These are phyloP conservation scores for Perodicticus potto DNA, from an alignment of 2,797 vertebrate genomes.

Conservation along the genomic window DNA sequence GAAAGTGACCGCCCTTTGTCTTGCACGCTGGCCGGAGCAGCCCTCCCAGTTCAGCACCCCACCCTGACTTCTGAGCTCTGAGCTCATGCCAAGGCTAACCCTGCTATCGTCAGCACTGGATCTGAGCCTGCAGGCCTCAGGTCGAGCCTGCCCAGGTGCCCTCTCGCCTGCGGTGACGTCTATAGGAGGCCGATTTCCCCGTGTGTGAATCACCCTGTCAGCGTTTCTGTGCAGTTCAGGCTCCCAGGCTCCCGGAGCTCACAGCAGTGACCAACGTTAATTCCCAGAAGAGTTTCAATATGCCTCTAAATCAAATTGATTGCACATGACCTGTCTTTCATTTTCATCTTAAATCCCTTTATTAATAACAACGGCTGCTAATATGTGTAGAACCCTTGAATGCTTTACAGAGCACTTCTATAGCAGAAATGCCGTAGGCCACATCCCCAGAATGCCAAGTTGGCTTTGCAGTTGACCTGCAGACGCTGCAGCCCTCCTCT, in stretches of 20 bases:
- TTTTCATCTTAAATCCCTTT: accelerated
- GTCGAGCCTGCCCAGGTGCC: accelerated
- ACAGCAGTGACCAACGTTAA: accelerated
- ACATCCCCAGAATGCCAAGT: not conserved
- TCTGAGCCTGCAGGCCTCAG: accelerated
- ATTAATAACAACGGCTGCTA: too few relatives aligned
- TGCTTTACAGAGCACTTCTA: accelerated
- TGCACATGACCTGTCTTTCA: accelerated
- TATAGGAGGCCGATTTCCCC: too few relatives aligned
- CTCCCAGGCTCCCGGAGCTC: not conserved
- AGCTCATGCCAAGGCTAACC: too few relatives aligned
- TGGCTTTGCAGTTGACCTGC: not conserved
- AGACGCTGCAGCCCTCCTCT: accelerated
- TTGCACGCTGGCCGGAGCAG: not conserved
- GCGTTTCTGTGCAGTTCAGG: not conserved
- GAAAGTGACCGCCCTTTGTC: not conserved
- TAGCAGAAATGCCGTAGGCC: too few relatives aligned
- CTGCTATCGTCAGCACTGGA: too few relatives aligned
- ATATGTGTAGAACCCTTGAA: not conserved
- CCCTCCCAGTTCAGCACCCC: too few relatives aligned
- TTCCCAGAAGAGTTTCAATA: accelerated
- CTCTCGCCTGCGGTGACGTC: not conserved
- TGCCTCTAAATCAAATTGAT: accelerated
- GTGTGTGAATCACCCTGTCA: accelerated
- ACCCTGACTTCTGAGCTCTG: too few relatives aligned